Base-by-base conservation (phyloP, 2,888 invertebrate species). In the Polymixis flavicincta region DNA sequence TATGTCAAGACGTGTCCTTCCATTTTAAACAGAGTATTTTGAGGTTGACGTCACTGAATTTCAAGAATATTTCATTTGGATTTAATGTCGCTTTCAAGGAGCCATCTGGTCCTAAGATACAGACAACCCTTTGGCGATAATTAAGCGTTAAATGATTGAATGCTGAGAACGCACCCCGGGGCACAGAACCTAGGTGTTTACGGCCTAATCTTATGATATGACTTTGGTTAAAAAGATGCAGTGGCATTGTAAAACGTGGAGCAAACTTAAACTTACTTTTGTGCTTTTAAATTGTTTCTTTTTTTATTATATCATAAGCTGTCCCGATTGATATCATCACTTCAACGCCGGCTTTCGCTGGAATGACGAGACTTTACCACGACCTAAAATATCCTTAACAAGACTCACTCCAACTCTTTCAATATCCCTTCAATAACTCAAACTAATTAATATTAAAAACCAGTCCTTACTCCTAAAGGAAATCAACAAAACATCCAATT, bases 401-500 rank as follows among this genome's bases (percentile, higher is more conserved):
- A 13, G 13, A 45, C 13, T 45, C 42, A 13, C 42, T 22, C 7
- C 1, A 55, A n/a, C 19, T 60, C 22, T 32, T 22, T 13, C 0
- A 32, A 60, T 22, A 59, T 28, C 6, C 22, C 32, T 37, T 22
- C 8, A 42, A 50, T 28, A 50, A 76, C 14, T 14, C 13, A 3
- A n/a, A 2, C 19, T 55, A 59, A 68, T 60, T 22, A 52, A 55
- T 17, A 52, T 48, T 22, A 48, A 78, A 52, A 54, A 14, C 19
- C 28, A 19, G 22, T n/a, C 17, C 28, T 55, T 57, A 67, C 19
- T 73, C 52, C 45, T 55, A 48, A 61, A 81, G 48, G 42, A 65
- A 75, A 87, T 72, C 75, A 74, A 66, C 66, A 69, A 80, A 73
- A 70, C 42, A 71, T 75, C 48, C 74, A 78, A 78, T 85, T 76